A percentile compares a stretch with the other conserved stretches of the same genome.
Evolutionary conservation across 1,140 invertebrate genomes (phyloP).

Genomic region (Telenomus remus): DNA sequence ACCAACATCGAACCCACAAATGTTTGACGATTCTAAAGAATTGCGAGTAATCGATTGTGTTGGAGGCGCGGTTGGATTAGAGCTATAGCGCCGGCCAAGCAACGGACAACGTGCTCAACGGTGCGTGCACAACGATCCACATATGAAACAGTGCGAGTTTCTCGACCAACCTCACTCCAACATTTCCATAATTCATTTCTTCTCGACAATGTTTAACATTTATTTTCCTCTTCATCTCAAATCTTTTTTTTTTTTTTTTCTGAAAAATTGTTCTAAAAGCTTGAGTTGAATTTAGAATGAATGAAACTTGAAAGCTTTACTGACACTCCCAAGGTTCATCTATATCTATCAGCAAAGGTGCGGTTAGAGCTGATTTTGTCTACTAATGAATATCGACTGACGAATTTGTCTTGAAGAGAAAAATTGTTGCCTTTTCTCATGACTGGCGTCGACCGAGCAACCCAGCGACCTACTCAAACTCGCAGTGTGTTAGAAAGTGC

Average conservation of each 20-base stretch:
- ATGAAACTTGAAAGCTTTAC: too few species aligned
- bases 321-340: too few species aligned
- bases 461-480: constrained; percentile 61
- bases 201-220: constrained; percentile 33
- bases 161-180: constrained; percentile 56
- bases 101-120: constrained; percentile 71
- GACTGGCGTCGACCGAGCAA: constrained; percentile 60
- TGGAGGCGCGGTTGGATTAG: constrained; percentile 38
- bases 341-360: too few species aligned
- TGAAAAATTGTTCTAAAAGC: too few species aligned
- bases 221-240: constrained; percentile 24
- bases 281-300: too few species aligned
- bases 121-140: constrained; percentile 73
- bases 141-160: constrained; percentile 76
- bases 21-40: too few species aligned
- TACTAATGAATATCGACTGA: neutral
- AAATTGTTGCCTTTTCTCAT: constrained; percentile 52
- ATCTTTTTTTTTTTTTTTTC: neutral
- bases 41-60: constrained; percentile 58
- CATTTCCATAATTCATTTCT: constrained; percentile 46
- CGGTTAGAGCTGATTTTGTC: too few species aligned
- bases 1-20: too few species aligned
- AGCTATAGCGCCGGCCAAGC: constrained; percentile 52
- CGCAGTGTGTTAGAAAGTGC: constrained; percentile 47
- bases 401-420: too few species aligned